These are phyloP conservation scores for Apodemia zela DNA, from an alignment of 2,888 invertebrate genomes.

Conservation along the genomic window DNA sequence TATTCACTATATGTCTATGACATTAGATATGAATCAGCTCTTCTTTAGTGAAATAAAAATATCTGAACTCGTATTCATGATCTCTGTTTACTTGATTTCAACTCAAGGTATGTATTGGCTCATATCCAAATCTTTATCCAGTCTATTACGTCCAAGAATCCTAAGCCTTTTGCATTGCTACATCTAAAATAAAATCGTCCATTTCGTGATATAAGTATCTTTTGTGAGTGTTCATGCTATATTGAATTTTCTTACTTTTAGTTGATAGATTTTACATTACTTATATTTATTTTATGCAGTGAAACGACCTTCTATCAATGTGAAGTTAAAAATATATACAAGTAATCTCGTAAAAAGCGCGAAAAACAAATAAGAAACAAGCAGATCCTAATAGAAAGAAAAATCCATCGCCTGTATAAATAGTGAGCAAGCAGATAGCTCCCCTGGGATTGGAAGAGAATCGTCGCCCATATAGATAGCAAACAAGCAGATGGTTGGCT, in stretches of 20 bases:
- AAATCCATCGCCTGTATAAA: too few species aligned
- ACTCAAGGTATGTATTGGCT: conserved; percentile 1
- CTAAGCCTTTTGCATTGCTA: conserved; percentile 3
- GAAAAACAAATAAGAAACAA: too few species aligned
- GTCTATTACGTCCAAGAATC: conserved; percentile 5
- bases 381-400: too few species aligned
- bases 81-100: conserved; percentile 20
- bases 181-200: not conserved
- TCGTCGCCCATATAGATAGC: too few species aligned
- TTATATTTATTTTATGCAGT: too few species aligned
- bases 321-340: too few species aligned
- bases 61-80: conserved; percentile 29
- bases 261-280: not conserved
- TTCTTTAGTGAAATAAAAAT: conserved; percentile 27
- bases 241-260: not conserved
- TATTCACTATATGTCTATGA: conserved; percentile 22
- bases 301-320: too few species aligned
- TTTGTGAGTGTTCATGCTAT: not conserved
- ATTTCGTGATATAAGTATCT: not conserved
- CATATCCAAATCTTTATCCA: conserved; percentile 1
- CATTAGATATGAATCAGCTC: conserved; percentile 21
- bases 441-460: too few species aligned
- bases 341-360: too few species aligned
- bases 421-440: too few species aligned
- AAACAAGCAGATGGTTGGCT: too few species aligned